Conservation (phyloP, 92 coral and sea anemone genomes). For the Nematostella vectensis region DNA sequence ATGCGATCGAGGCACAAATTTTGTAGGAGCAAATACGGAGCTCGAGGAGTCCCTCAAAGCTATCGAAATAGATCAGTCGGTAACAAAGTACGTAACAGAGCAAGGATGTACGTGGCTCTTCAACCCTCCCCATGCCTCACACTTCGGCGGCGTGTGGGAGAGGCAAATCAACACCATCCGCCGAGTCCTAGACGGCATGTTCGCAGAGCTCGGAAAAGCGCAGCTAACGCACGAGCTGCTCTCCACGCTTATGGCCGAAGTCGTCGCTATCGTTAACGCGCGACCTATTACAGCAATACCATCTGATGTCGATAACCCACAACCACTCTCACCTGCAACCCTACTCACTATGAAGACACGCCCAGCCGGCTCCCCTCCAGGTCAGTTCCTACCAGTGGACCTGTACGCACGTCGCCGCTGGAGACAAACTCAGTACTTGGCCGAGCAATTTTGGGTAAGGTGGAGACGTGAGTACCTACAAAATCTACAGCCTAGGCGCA, state of each 20-base stretch:
- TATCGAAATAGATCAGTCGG: no score
- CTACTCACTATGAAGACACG: slow-evolving; percentile 27
- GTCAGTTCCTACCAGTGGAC: slow-evolving; percentile 27
- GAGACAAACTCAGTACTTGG: slow-evolving; percentile 21
- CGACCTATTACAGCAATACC: slow-evolving; percentile 24
- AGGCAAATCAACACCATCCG: slow-evolving; percentile 28
- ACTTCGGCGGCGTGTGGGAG: slow-evolving; percentile 28
- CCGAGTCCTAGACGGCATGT: no score
- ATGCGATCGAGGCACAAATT: slow-evolving; percentile 27
- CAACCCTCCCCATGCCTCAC: slow-evolving; percentile 29
- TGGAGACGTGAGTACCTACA: slow-evolving; percentile 27
- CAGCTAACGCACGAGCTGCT: slow-evolving; percentile 27
- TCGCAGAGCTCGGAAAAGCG: slow-evolving; percentile 8
- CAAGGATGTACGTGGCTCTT: slow-evolving; percentile 20
- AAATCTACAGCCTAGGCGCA: slow-evolving; percentile 20
- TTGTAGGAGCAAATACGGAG: slow-evolving; percentile 12
- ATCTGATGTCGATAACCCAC: slow-evolving; percentile 26
- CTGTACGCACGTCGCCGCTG: slow-evolving; percentile 33
- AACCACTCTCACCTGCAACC: slow-evolving; percentile 20
- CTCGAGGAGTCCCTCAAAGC: no score
- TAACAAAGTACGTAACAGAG: slow-evolving; percentile 1
- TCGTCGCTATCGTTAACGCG: slow-evolving; percentile 18
- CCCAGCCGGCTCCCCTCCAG: slow-evolving; percentile 26
- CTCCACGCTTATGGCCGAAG: slow-evolving; percentile 22
- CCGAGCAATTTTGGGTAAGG: slow-evolving; percentile 28